These are phyloP conservation scores for Lasioglossum marginatum DNA, from an alignment of 2,888 invertebrate species.

Conservation along the genomic window DNA sequence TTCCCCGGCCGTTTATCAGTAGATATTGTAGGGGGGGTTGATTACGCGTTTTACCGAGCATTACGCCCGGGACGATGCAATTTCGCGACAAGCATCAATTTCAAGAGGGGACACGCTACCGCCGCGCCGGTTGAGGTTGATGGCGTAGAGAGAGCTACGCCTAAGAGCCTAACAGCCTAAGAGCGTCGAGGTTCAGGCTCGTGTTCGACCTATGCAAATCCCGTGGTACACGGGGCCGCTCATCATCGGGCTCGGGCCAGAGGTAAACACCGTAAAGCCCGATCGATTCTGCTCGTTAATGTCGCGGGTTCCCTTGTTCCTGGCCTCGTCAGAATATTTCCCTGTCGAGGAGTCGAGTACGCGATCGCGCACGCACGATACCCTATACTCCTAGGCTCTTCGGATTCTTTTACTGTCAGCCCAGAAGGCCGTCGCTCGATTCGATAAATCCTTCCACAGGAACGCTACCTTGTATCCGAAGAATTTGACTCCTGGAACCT, in stretches of 20 bases:
- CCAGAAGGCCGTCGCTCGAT: neutral
- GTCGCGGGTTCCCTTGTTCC: conserved; percentile 24
- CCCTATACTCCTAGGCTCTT: neutral
- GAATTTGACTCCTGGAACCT: neutral
- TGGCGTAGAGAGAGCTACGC: conserved; percentile 35
- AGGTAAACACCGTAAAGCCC: conserved; percentile 42
- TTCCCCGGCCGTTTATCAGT: conserved; percentile 28
- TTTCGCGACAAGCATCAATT: conserved; percentile 77
- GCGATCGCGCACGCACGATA: conserved; percentile 34
- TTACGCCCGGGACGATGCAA: conserved; percentile 73
- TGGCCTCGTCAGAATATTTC: conserved; percentile 14
- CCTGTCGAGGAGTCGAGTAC: conserved; percentile 5
- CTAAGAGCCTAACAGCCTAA: conserved; percentile 42
- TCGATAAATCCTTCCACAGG: neutral
- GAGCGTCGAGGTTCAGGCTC: conserved; percentile 66
- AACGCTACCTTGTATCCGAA: neutral
- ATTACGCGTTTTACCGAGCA: conserved; percentile 76
- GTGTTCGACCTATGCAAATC: conserved; percentile 78
- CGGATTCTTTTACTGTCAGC: neutral
- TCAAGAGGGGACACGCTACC: conserved; percentile 72
- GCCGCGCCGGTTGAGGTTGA: conserved; percentile 25
- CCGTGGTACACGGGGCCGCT: conserved; percentile 35
- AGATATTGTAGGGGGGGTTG: conserved; percentile 58
- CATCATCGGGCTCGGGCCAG: conserved; percentile 49
- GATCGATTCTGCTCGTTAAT: conserved; percentile 59